Evolutionary conservation across 1,140 invertebrate genomes (phyloP).

Genomic region (Megalopta genalis): DNA sequence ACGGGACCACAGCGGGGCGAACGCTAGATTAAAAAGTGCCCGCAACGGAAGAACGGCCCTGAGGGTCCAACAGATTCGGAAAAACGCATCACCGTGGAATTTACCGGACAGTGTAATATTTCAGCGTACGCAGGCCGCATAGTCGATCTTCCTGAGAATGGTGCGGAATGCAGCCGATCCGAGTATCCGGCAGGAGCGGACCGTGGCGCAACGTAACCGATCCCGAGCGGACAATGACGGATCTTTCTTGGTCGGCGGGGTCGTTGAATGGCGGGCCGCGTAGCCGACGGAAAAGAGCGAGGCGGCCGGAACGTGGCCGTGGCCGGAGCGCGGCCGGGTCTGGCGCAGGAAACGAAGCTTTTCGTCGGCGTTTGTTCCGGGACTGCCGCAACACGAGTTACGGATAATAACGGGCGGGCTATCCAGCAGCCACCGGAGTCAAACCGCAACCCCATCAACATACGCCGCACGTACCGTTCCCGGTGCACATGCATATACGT

Average conservation of each 20-base stretch:
- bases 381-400: slow-evolving; percentile 63
- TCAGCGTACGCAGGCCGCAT: too few relatives aligned
- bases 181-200: too few relatives aligned
- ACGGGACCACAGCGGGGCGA: too few relatives aligned
- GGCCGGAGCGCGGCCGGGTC: slow-evolving; percentile 2
- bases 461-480: slow-evolving; percentile 61
- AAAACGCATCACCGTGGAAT: too few relatives aligned
- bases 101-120: too few relatives aligned
- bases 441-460: slow-evolving; percentile 67
- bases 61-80: not conserved
- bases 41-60: not conserved
- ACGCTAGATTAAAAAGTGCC: too few relatives aligned
- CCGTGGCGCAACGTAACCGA: not conserved
- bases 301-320: too few relatives aligned
- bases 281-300: not conserved
- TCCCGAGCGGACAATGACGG: slow-evolving; percentile 20
- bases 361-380: slow-evolving; percentile 60
- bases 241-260: slow-evolving; percentile 22
- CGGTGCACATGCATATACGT: slow-evolving; percentile 35
- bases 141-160: too few relatives aligned
- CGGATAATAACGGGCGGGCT: slow-evolving; percentile 67
- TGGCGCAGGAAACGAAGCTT: slow-evolving; percentile 49
- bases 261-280: too few relatives aligned
- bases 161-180: too few relatives aligned
- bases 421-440: slow-evolving; percentile 64